Base-by-base conservation (phyloP, 2,797 vertebrate species). In the Scyliorhinus canicula region DNA sequence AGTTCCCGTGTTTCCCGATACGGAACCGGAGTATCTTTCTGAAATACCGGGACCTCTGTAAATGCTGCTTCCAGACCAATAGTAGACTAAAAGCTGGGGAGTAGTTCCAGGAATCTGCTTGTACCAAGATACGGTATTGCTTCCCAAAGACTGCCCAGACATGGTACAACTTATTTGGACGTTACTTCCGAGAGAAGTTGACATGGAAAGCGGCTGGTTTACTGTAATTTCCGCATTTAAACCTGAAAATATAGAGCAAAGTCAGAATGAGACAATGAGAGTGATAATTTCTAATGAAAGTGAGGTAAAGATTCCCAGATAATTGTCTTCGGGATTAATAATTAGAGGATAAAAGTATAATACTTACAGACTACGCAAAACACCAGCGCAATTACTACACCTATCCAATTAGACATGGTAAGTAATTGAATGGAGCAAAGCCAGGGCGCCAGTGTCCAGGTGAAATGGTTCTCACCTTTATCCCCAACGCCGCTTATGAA, bases 121-220 rank as follows among this genome's bases (percentile, higher is more conserved):
- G 95, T 95, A 97, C 97, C 97, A 97, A 52, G 96, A 96, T 57
- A 97, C 96, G 4, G 96, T 96, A 0, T 96, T 95, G 0, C 96
- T 74, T 0, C 91, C 95, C 57, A 97, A 95, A 7, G 95, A 96
- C 0, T 96, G 96, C 88, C 24, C 95, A 1, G 96, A 96, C 95
- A 97, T 95, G 1, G 95, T 95, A 90, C 97, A 97, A 74, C 31
- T 94, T 0, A 97, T 95, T 55, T 93, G 96, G 57, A 96, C 97
- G 0, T 95, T 96, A 84, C 97, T 96, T 95, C 97, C 97, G 0
- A 96, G 97, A 95, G 96, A 96, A 95, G 97, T 96, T 0, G 26
- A 47, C 95, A 97, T 14, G 0, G 95, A 95, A 0, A 65, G 4
- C 0, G 95, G 95, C 95, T 96, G 96, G 44, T 90, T 95, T 95